Conservation (phyloP, 2,797 vertebrate genomes). For the Ispidina picta region DNA sequence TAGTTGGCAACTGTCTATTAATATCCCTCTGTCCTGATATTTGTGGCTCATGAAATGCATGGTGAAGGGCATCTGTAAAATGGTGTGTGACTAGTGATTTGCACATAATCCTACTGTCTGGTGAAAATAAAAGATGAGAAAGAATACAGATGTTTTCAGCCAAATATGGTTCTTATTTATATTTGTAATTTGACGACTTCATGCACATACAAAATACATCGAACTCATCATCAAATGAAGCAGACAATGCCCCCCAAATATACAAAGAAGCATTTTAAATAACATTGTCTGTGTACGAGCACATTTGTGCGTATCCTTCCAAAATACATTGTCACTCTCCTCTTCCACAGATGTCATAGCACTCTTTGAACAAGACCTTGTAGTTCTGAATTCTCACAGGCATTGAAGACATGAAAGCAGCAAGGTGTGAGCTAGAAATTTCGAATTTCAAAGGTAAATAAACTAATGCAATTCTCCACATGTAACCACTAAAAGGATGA, state of each 20-base stretch:
- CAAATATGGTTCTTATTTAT: slow-evolving; percentile 19
- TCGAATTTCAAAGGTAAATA: slow-evolving; percentile 2
- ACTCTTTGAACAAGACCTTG: slow-evolving; percentile 38
- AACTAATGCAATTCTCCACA: neutral
- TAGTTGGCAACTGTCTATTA: neutral
- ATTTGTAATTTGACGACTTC: slow-evolving; percentile 58
- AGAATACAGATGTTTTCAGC: slow-evolving; percentile 4
- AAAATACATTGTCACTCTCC: slow-evolving; percentile 25
- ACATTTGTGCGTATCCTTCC: slow-evolving; percentile 20
- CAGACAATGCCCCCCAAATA: slow-evolving; percentile 38
- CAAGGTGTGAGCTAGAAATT: slow-evolving; percentile 16
- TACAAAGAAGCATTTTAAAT: slow-evolving; percentile 68
- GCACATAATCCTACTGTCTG: neutral
- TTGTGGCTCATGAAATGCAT: neutral
- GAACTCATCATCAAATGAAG: slow-evolving; percentile 54
- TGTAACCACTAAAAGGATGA: neutral
- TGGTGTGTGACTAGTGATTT: neutral
- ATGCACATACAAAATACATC: slow-evolving; percentile 70
- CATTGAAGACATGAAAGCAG: neutral
- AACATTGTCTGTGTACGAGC: slow-evolving; percentile 21
- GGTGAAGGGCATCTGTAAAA: neutral
- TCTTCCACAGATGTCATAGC: slow-evolving; percentile 42
- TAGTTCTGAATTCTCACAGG: slow-evolving; percentile 50
- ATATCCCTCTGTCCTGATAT: neutral
- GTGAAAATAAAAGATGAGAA: slow-evolving; percentile 23